phyloP scores from a whole-genome alignment of 2,113 vertebrate species.

The Xenopus laevis region DNA sequence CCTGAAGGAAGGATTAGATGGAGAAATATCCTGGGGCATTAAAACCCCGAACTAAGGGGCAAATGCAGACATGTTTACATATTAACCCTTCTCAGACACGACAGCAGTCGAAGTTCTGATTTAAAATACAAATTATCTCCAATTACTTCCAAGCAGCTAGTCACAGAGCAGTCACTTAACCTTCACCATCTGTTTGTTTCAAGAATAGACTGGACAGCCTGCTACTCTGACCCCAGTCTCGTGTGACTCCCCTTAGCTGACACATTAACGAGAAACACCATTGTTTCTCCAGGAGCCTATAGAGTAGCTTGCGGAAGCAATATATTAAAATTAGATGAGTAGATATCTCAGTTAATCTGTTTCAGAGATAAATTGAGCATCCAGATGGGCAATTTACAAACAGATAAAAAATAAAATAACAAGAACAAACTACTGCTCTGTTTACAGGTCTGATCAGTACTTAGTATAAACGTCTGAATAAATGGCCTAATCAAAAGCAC shows the following conservation, averaged over 20 bases:
- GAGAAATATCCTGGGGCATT: conserved; percentile 60
- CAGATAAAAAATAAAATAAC: background rate
- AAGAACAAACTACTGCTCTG: background rate
- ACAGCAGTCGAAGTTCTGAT: conserved; percentile 87
- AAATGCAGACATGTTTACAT: conserved; percentile 93
- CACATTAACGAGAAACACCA: conserved; percentile 51
- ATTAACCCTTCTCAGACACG: conserved; percentile 87
- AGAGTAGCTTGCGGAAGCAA: conserved; percentile 12
- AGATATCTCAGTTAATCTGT: conserved; percentile 14
- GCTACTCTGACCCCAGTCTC: conserved; percentile 73
- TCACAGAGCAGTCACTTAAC: conserved; percentile 94
- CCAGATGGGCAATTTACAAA: too few species aligned
- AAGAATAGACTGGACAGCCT: conserved; percentile 76
- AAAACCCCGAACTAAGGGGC: conserved; percentile 69
- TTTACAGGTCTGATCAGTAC: background rate
- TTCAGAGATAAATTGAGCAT: background rate
- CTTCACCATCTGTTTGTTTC: conserved; percentile 96
- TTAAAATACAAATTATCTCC: conserved; percentile 95
- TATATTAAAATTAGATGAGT: conserved; percentile 26
- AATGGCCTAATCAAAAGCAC: background rate
- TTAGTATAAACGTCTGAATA: background rate
- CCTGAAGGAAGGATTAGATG: conserved; percentile 94
- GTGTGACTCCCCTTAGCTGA: conserved; percentile 57
- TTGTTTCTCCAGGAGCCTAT: conserved; percentile 57
- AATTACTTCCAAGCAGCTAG: conserved; percentile 93